A percentile compares a stretch with the other conserved stretches of the same genome.
Conservation (phyloP, 2,888 invertebrate species). For the Apeira syringaria region DNA sequence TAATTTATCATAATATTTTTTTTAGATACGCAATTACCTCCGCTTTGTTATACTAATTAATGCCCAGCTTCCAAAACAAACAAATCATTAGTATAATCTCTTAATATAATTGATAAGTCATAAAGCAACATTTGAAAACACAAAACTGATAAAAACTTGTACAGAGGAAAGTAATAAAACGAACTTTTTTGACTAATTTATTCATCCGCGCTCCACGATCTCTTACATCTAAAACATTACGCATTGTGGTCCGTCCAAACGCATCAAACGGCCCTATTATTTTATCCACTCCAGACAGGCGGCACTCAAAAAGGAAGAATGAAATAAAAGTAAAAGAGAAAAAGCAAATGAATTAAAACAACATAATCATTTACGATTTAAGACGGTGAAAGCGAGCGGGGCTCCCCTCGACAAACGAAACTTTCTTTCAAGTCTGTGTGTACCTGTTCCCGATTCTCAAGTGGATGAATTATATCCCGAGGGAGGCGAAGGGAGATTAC, state of each 20-base stretch:
- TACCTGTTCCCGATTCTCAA: constrained; percentile 79
- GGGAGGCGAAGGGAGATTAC: constrained; percentile 68
- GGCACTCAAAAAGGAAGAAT: constrained; percentile 69
- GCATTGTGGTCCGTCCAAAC: constrained; percentile 39
- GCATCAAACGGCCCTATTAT: constrained; percentile 53
- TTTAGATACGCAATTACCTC: too few relatives aligned
- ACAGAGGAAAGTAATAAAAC: constrained; percentile 43
- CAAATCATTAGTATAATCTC: too few relatives aligned
- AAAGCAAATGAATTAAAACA: constrained; percentile 82
- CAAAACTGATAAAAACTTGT: constrained; percentile 30
- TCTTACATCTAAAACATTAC: constrained; percentile 38
- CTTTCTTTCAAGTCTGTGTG: constrained; percentile 79
- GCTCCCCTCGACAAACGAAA: constrained; percentile 76
- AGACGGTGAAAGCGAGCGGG: constrained; percentile 66
- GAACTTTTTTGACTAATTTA: constrained; percentile 49
- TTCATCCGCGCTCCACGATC: constrained; percentile 47
- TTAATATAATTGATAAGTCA: too few relatives aligned
- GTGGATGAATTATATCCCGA: constrained; percentile 80
- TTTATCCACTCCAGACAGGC: constrained; percentile 75
- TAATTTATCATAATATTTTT: too few relatives aligned
- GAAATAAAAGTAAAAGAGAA: constrained; percentile 67
- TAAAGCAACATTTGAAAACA: too few relatives aligned
- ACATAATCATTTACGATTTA: constrained; percentile 81
- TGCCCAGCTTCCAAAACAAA: too few relatives aligned
- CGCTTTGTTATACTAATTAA: too few relatives aligned